Evolutionary conservation across 2,797 vertebrate species (phyloP).

Genomic region (Galagoides demidoff): DNA sequence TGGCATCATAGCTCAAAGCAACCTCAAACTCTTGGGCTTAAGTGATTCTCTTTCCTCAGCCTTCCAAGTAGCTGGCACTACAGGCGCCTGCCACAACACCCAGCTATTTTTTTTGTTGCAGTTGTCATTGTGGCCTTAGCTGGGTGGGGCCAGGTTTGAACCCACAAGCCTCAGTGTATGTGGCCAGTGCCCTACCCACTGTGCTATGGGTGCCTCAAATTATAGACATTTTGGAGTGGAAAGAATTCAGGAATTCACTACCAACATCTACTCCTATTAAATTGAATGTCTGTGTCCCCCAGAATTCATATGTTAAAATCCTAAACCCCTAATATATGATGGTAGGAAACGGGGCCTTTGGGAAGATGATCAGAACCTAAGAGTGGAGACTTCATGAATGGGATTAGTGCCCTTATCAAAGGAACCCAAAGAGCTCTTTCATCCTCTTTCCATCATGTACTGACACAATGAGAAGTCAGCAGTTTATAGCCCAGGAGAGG

Average conservation of each 20-base stretch:
- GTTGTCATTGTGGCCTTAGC: too few relatives aligned
- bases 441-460: neutral
- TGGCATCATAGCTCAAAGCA: too few relatives aligned
- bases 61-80: too few relatives aligned
- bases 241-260: neutral
- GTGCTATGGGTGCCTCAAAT: neutral
- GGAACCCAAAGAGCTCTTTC: neutral
- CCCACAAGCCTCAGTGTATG: too few relatives aligned
- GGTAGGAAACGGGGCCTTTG: neutral
- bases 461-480: neutral
- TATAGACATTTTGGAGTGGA: neutral
- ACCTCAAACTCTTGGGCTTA: too few relatives aligned
- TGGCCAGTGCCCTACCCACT: too few relatives aligned
- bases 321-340: neutral
- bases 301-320: neutral
- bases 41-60: too few relatives aligned
- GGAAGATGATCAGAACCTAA: too few relatives aligned
- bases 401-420: neutral
- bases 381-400: neutral
- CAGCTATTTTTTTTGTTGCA: too few relatives aligned
- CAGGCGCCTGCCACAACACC: too few relatives aligned
- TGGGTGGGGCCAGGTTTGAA: too few relatives aligned
- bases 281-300: neutral
- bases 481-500: neutral
- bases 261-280: neutral